phyloP scores from a whole-genome alignment of 2,888 invertebrate species.

The Gymnocheta viridis region DNA sequence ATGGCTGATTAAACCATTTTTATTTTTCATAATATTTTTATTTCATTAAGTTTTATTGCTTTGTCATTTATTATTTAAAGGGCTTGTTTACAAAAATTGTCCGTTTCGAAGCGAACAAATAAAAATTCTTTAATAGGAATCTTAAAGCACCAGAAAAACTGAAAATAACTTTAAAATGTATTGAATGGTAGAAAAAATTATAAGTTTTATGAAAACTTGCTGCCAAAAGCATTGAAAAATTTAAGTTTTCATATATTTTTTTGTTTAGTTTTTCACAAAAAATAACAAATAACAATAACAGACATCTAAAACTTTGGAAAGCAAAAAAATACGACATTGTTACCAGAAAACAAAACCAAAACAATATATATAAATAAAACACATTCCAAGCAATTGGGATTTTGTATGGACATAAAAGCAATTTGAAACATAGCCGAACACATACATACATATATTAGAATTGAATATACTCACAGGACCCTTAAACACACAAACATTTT shows the following conservation, averaged over 20 bases:
- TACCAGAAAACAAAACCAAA: constrained; percentile 10
- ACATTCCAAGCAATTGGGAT: constrained; percentile 34
- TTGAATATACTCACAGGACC: constrained; percentile 13
- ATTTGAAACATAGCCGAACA: constrained; percentile 19
- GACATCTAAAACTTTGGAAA: constrained; percentile 25
- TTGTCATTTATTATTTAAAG: no score
- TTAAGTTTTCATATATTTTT: constrained; percentile 15
- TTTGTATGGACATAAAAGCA: constrained; percentile 52
- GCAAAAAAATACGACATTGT: not conserved
- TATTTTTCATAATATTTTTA: no score
- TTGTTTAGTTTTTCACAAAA: not conserved
- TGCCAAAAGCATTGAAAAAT: constrained; percentile 52
- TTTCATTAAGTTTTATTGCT: no score
- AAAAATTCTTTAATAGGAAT: no score
- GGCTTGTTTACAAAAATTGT: no score
- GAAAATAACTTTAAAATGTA: constrained; percentile 25
- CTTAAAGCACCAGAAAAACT: not conserved
- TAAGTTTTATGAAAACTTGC: constrained; percentile 37
- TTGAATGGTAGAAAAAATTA: constrained; percentile 59
- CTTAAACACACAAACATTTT: constrained; percentile 44
- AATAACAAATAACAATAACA: constrained; percentile 40
- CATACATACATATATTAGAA: not conserved
- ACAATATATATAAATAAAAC: constrained; percentile 8
- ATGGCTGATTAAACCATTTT: no score
- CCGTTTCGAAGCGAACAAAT: no score